These are phyloP conservation scores for Callocephalon fimbriatum DNA, from an alignment of 2,113 vertebrate species.

Conservation along the genomic window DNA sequence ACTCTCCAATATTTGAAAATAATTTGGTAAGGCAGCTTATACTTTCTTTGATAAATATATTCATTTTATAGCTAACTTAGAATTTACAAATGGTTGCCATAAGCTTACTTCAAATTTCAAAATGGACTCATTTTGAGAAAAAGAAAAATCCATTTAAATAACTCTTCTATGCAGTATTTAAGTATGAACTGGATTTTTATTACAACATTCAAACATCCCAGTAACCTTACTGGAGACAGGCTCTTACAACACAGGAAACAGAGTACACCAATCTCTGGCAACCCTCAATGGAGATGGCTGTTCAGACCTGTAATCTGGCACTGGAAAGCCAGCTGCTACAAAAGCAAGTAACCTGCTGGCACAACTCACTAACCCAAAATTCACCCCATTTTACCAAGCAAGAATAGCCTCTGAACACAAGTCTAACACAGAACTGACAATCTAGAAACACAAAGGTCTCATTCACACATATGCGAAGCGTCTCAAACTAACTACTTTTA, in stretches of 20 bases:
- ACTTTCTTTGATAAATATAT: background rate
- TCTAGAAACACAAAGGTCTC: background rate
- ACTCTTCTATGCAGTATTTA: background rate
- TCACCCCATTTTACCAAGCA: accelerated
- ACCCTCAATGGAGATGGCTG: background rate
- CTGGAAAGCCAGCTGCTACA: background rate
- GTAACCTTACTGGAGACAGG: background rate
- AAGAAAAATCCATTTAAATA: background rate
- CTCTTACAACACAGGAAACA: background rate
- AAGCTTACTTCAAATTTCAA: background rate
- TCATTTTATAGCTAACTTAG: background rate
- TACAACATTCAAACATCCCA: background rate
- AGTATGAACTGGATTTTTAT: background rate
- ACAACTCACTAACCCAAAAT: background rate
- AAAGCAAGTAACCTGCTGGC: background rate
- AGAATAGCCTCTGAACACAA: background rate
- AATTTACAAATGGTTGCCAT: background rate
- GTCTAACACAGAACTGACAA: background rate
- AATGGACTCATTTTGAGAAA: background rate
- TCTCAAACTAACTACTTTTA: background rate
- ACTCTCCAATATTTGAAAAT: background rate
- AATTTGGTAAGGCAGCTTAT: background rate
- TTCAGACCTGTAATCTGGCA: background rate
- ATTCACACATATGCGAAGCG: accelerated
- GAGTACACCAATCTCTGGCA: background rate